Base-by-base conservation (phyloP, 1,140 invertebrate species). In the Drosophila paulistorum region DNA sequence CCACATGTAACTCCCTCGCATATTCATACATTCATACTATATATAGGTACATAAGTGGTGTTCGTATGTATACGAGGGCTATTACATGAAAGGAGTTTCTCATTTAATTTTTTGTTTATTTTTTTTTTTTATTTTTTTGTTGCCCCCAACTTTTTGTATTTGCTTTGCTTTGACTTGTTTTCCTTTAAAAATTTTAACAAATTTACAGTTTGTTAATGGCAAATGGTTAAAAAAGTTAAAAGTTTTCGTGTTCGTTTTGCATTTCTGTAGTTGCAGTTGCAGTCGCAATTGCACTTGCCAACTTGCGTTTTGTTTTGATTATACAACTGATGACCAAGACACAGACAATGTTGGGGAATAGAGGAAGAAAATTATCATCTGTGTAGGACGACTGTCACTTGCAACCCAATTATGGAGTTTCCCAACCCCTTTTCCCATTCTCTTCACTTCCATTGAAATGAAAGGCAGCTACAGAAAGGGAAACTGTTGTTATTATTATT, bases 181-280 rank as follows among this genome's bases (percentile, higher is more conserved):
- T 51, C 45, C 45, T 51, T 51, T 7, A 51, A 66, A 68, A 57
- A 71, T 76, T 79, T 86, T 89, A 80, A 71, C 79, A 87, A 87
- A 79, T 87, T 87, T 79, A 70, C 83, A 89, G 83, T 83, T 89
- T 87, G 83, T 82, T 89, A 87, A 83, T 77, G 77, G 42, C 80
- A 63, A 79, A 42, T 74, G 67, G 72, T 71, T 74, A 74, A 79
- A 68, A 82, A 68, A 83, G 77, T 82, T 72, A 67, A 71, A 74
- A 65, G 67, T 87, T 87, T 74, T 71, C 79, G 79, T 81, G 75
- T 68, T 73, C 61, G 35, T 71, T 77, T 77, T 77, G 74, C 74
- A 77, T 77, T 77, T 58, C 60, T 82, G 75, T 51, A 73, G 65
- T 63, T 68, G 55, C 76, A 65, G 79, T 72, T 68, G 79, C 82